phyloP scores from a whole-genome alignment of 1,140 invertebrate species.

The Drosophila serrata region DNA sequence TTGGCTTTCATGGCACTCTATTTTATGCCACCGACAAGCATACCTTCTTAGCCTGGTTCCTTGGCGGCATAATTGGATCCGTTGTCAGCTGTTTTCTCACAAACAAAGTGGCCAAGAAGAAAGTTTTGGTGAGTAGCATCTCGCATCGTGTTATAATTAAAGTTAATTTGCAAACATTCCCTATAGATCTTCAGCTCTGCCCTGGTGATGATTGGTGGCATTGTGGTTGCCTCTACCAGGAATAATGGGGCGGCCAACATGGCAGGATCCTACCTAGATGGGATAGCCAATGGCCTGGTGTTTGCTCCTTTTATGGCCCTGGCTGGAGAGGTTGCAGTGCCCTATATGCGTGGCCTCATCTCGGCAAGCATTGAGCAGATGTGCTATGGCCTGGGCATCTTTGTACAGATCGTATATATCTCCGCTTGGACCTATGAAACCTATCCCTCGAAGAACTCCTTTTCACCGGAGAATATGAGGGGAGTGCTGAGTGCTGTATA shows the following conservation, averaged over 20 bases:
- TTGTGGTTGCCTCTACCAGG: conserved; percentile 22
- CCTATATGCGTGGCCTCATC: conserved; percentile 45
- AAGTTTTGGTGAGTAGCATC: conserved; percentile 40
- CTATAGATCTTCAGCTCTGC: conserved; percentile 42
- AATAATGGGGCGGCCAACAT: conserved; percentile 9
- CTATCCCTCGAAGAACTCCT: conserved; percentile 2
- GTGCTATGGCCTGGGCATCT: conserved; percentile 38
- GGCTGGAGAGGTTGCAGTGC: conserved; percentile 51
- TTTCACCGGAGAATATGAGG: conserved; percentile 49
- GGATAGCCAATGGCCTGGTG: conserved; percentile 60
- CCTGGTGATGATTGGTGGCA: conserved; percentile 58
- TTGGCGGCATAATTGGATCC: conserved; percentile 64
- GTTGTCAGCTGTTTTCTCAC: conserved; percentile 41
- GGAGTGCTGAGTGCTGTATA: conserved; percentile 51
- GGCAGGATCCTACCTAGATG: conserved; percentile 58
- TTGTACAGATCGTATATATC: conserved; percentile 53
- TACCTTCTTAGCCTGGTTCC: conserved; percentile 60
- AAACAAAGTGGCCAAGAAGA: conserved; percentile 61
- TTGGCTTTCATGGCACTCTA: conserved; percentile 16
- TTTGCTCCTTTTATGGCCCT: conserved; percentile 64
- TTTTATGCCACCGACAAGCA: conserved; percentile 1
- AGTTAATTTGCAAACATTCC: not conserved
- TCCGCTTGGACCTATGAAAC: conserved; percentile 12
- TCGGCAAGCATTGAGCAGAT: conserved; percentile 47
- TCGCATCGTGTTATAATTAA: too few relatives aligned